Conservation (phyloP, 2,113 vertebrate species). For the Epinephelus lanceolatus region DNA sequence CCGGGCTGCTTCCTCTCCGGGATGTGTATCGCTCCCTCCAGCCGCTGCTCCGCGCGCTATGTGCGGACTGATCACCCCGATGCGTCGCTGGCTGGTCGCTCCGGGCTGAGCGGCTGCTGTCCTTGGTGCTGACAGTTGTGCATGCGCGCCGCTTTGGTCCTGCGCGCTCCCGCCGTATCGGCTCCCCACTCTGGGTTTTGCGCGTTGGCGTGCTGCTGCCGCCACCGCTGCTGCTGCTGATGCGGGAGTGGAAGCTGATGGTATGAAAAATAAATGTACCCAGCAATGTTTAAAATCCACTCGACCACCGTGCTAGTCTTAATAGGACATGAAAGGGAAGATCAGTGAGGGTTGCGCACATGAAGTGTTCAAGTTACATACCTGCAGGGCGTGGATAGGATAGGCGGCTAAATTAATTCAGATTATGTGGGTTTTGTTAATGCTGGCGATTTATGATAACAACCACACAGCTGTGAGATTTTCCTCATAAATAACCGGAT, state of each 20-base stretch:
- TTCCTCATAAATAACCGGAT: not conserved
- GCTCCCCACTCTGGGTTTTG: conserved; percentile 51
- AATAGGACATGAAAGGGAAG: not conserved
- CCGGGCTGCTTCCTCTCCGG: not conserved
- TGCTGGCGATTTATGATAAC: conserved; percentile 17
- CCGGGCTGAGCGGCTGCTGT: conserved; percentile 78
- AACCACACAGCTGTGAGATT: not conserved
- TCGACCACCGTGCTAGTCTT: not conserved
- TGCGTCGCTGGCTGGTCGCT: conserved; percentile 54
- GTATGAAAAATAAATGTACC: conserved; percentile 50
- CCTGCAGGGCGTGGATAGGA: conserved; percentile 16
- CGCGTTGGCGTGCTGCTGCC: conserved; percentile 70
- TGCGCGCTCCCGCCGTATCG: conserved; percentile 80
- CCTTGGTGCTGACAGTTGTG: conserved; percentile 87
- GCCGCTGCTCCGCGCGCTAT: conserved; percentile 49
- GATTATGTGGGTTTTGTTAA: conserved; percentile 17
- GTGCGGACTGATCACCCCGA: conserved; percentile 43
- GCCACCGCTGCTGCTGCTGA: conserved; percentile 8
- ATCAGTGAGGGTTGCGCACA: not conserved
- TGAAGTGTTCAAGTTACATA: not conserved
- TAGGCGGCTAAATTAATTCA: not conserved
- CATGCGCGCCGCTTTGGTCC: conserved; percentile 68
- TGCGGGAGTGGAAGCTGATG: conserved; percentile 36
- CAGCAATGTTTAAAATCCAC: conserved; percentile 1
- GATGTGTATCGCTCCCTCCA: conserved; percentile 19